Conservation (phyloP, 2,797 vertebrate species). For the Catostomus latipinnis region DNA sequence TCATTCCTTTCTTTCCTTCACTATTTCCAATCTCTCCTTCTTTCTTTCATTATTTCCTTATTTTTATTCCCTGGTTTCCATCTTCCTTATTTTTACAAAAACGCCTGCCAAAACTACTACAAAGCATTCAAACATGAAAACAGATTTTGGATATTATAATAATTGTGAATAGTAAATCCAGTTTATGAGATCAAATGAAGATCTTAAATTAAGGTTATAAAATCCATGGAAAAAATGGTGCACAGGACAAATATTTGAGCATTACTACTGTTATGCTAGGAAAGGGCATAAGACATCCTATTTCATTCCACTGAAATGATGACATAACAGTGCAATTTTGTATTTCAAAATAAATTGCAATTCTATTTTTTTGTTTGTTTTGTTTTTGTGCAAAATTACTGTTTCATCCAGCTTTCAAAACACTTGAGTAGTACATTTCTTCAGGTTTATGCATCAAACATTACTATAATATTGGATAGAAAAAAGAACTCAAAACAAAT, state of each 20-base stretch:
- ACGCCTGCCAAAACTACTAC: background rate
- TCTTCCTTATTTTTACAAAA: background rate
- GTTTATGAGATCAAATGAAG: slow-evolving; percentile 29
- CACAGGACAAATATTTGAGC: slow-evolving; percentile 3
- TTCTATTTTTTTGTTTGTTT: too few species aligned
- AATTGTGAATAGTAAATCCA: slow-evolving; percentile 28
- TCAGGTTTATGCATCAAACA: too few species aligned
- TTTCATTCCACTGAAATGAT: slow-evolving; percentile 17
- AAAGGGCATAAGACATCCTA: background rate
- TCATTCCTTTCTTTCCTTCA: too few species aligned
- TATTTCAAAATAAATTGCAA: background rate
- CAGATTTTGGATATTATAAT: slow-evolving; percentile 47
- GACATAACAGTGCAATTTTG: slow-evolving; percentile 21
- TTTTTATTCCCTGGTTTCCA: background rate
- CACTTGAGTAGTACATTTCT: too few species aligned
- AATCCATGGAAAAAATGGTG: slow-evolving; percentile 1
- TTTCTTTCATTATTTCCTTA: too few species aligned
- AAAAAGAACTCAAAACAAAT: too few species aligned
- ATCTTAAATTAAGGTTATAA: slow-evolving; percentile 19
- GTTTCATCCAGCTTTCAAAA: too few species aligned
- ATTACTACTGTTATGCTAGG: too few species aligned
- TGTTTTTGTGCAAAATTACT: too few species aligned
- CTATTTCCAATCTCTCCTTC: too few species aligned
- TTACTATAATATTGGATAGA: too few species aligned
- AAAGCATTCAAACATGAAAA: background rate